Base-by-base conservation (phyloP, 2,797 vertebrate genomes). In the Takifugu ocellatus region DNA sequence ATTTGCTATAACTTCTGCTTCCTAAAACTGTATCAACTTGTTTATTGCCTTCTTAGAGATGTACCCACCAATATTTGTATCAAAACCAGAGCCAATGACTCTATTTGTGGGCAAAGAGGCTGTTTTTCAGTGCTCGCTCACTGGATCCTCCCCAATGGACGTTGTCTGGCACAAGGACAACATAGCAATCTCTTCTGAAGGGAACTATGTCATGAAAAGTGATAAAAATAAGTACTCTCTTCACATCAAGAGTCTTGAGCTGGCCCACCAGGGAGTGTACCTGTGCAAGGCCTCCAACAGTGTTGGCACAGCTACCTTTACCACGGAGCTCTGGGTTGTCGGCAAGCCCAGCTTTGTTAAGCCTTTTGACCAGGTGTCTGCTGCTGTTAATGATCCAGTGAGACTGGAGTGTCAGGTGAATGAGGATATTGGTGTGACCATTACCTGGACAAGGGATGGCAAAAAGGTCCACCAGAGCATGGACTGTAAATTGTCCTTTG, bases 261-360 rank as follows among this genome's bases (percentile, higher is more conserved):
- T 85, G 68, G 83, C 75, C 67, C 91, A 99, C 77, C 92, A 94
- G 84, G 97, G 96, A 6, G 61, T 85, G 60, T 99, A 98, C 74
- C 93, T 94, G 74, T 99, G 97, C 84, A 99, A 98, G 89, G 96
- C 94, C 73, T 96, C 96, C 63, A 99, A 99, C 89, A 93, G 89
- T 55, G 94, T 98, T 50, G 95, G 96, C 77, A 93, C 93, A 8
- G 95, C 94, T 43, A 93, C 92, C 54, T 96, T 94, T 81, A 93
- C 87, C 68, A 91, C 94, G 63, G 93, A 96, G 75, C 87, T 99
- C 79, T 86, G 79, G 61, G 91, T 98, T 66, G 92, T 98, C 62
- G 92, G 93, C 73, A 96, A 95, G 71, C 97, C 97, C 2, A 89
- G 80, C 78, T 97, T 98, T 80, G 88, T 94, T 75, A 96, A 93